Conservation (phyloP, 2,113 vertebrate genomes). For the Perca schrenkii region DNA sequence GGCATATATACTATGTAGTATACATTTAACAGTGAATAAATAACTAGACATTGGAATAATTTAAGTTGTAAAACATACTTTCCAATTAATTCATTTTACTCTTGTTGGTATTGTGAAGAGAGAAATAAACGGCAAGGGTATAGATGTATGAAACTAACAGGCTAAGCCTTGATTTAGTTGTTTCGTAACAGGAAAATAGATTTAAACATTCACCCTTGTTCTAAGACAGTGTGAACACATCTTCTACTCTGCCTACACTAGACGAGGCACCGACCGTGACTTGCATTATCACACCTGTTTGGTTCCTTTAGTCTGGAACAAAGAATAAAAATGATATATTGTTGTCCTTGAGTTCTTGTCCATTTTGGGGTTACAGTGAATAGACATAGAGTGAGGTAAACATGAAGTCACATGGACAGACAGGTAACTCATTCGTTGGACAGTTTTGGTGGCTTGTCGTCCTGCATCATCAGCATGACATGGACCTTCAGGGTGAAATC, state of each 20-base stretch:
- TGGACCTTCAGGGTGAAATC: slow-evolving; percentile 18
- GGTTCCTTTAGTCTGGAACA: slow-evolving; percentile 8
- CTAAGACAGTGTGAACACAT: background rate
- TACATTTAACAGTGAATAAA: background rate
- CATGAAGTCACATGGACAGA: slow-evolving; percentile 13
- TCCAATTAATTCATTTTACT: background rate
- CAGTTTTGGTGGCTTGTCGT: slow-evolving; percentile 3
- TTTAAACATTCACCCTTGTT: background rate
- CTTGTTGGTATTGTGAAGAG: background rate
- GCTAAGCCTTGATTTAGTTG: background rate
- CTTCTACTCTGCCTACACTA: background rate
- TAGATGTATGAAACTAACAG: background rate
- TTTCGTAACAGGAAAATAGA: background rate
- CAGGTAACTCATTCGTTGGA: slow-evolving; percentile 18
- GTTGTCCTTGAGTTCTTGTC: slow-evolving; percentile 20
- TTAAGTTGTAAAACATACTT: background rate
- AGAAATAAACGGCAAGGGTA: background rate
- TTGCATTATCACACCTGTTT: background rate
- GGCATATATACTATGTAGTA: background rate
- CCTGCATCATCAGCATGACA: slow-evolving; percentile 9
- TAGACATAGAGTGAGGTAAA: slow-evolving; percentile 15
- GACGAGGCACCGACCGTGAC: background rate
- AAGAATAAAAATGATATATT: background rate
- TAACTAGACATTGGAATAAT: background rate
- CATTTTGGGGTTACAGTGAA: slow-evolving; percentile 23